Conservation (phyloP, 2,113 vertebrate genomes). For the Cryptomyrus ogoouensis region DNA sequence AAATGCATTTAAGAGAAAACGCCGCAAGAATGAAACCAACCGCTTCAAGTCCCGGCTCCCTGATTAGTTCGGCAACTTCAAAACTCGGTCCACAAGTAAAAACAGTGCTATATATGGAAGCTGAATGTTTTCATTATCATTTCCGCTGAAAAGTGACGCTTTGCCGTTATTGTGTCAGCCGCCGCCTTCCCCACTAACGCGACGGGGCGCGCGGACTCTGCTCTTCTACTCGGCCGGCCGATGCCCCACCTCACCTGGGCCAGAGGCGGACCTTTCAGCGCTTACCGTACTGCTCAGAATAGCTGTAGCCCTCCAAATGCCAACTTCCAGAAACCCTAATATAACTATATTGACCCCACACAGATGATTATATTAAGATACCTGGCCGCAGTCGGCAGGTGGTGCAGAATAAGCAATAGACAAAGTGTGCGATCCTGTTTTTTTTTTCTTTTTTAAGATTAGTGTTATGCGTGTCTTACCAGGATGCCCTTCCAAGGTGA, state of each 20-base stretch:
- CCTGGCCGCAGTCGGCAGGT: not conserved
- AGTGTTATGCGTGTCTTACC: not conserved
- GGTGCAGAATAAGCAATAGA: not conserved
- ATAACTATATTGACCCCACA: not conserved
- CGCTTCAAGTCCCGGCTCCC: not conserved
- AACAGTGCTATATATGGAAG: not conserved
- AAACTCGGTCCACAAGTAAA: not conserved
- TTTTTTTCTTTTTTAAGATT: not conserved
- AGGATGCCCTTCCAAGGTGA: not conserved
- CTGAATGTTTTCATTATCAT: not conserved
- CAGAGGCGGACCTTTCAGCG: not conserved
- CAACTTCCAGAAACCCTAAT: not conserved
- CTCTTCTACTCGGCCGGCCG: not conserved
- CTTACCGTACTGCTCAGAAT: not conserved
- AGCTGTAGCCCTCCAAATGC: not conserved
- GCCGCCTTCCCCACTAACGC: constrained; percentile 30
- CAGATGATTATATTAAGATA: not conserved
- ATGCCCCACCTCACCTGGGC: constrained; percentile 40
- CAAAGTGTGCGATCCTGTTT: not conserved
- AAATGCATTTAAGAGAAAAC: not conserved
- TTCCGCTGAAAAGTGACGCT: not conserved
- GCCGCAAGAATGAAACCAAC: not conserved
- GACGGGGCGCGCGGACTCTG: constrained; percentile 24
- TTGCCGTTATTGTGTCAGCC: constrained; percentile 33
- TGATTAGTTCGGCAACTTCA: not conserved